Evolutionary conservation across 2,888 invertebrate species (phyloP).

Genomic region (Drosophila paramelanica): DNA sequence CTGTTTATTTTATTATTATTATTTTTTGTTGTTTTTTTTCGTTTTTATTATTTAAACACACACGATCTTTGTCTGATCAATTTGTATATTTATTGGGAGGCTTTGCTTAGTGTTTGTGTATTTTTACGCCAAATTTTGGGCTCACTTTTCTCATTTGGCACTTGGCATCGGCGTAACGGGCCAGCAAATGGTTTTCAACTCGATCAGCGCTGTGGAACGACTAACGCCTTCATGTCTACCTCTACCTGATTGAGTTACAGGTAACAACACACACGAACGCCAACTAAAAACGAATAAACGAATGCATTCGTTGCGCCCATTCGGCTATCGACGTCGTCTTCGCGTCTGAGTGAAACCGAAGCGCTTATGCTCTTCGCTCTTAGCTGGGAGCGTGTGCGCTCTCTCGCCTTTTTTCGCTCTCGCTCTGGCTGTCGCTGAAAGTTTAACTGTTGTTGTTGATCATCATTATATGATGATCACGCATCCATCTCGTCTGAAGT

Average conservation of each 20-base stretch:
- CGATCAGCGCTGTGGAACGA: conserved; percentile 86
- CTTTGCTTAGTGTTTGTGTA: not conserved
- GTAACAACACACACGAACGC: conserved; percentile 42
- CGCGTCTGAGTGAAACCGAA: conserved; percentile 39
- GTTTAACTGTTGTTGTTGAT: conserved; percentile 62
- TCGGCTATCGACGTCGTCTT: conserved; percentile 35
- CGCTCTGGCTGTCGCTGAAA: conserved; percentile 42
- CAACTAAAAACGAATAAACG: conserved; percentile 11
- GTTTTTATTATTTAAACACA: conserved; percentile 12
- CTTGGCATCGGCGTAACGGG: conserved; percentile 45
- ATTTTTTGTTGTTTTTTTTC: not conserved
- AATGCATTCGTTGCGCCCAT: conserved; percentile 8
- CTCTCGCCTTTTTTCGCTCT: not conserved
- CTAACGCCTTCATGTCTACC: conserved; percentile 86
- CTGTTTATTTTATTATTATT: conserved; percentile 18
- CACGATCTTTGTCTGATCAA: conserved; percentile 4
- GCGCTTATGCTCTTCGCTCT: conserved; percentile 14
- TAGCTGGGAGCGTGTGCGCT: not conserved
- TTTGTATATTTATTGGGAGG: not conserved
- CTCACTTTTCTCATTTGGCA: conserved; percentile 29
- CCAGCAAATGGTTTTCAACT: conserved; percentile 84
- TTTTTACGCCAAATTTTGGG: conserved; percentile 9
- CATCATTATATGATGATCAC: conserved; percentile 63
- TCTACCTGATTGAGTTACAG: conserved; percentile 85
- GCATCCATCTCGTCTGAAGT: conserved; percentile 74